A percentile compares a stretch with the other conserved stretches of the same genome.
Conservation (phyloP, 2,888 invertebrate genomes). For the Ariolimax columbianus region DNA sequence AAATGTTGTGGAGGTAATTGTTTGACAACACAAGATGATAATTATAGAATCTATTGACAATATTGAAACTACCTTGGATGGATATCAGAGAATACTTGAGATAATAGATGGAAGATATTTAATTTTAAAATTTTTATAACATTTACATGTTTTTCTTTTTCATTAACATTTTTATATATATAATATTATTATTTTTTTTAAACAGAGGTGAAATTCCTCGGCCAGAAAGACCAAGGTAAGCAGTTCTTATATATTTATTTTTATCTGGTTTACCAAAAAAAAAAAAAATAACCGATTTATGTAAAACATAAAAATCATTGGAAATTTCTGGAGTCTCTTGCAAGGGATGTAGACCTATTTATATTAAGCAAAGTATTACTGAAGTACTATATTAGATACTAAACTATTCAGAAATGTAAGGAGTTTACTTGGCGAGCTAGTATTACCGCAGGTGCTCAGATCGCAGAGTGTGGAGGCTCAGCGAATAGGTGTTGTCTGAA, state of each 20-base stretch:
- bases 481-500: too few species aligned
- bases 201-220: conserved; percentile 35
- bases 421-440: too few species aligned
- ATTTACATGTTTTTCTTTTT: not conserved
- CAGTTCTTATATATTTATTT: not conserved
- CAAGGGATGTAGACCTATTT: too few species aligned
- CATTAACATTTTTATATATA: not conserved
- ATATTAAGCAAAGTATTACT: too few species aligned
- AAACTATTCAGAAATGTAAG: too few species aligned
- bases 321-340: too few species aligned
- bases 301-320: too few species aligned
- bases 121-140: not conserved
- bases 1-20: too few species aligned
- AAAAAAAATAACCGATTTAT: too few species aligned
- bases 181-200: not conserved
- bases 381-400: not conserved
- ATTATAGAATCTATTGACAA: not conserved
- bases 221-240: conserved; percentile 35
- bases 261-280: too few species aligned
- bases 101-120: not conserved
- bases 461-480: too few species aligned
- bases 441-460: too few species aligned
- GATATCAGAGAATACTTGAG: not conserved
- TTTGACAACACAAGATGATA: not conserved
- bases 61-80: not conserved